Conservation (phyloP, 2,888 invertebrate genomes). For the Phyto melanocephala region DNA sequence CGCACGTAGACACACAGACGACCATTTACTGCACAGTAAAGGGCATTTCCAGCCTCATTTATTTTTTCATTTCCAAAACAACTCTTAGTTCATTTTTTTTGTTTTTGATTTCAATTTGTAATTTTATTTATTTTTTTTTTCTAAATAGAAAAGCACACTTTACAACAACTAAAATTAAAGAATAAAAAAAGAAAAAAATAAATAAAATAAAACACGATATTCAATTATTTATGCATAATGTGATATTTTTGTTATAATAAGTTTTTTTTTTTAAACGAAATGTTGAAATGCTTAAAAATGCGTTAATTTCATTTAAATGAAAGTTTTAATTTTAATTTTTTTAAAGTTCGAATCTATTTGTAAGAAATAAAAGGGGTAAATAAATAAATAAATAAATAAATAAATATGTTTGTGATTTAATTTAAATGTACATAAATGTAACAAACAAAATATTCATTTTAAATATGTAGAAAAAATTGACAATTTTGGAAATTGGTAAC, state of each 20-base stretch:
- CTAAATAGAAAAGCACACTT: background rate
- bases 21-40: constrained; percentile 15
- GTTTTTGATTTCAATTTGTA: background rate
- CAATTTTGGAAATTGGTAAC: background rate
- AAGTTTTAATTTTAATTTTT: constrained; percentile 12
- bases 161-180: background rate
- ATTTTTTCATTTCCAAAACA: background rate
- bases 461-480: background rate
- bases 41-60: constrained; percentile 44
- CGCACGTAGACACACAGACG: constrained; percentile 21
- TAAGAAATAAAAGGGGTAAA: background rate
- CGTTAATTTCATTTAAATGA: constrained; percentile 52
- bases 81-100: background rate
- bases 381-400: background rate
- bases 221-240: constrained; percentile 47
- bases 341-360: background rate
- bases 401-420: background rate
- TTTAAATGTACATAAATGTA: constrained; percentile 19
- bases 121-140: background rate
- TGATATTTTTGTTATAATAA: background rate
- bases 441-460: background rate
- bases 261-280: background rate
- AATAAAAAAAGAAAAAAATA: background rate
- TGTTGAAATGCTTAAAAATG: constrained; percentile 54
- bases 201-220: background rate